A percentile compares a stretch with the other conserved stretches of the same genome.
These are phyloP conservation scores for Lutraria lutraria DNA, from an alignment of 2,888 invertebrate species.

Conservation along the genomic window DNA sequence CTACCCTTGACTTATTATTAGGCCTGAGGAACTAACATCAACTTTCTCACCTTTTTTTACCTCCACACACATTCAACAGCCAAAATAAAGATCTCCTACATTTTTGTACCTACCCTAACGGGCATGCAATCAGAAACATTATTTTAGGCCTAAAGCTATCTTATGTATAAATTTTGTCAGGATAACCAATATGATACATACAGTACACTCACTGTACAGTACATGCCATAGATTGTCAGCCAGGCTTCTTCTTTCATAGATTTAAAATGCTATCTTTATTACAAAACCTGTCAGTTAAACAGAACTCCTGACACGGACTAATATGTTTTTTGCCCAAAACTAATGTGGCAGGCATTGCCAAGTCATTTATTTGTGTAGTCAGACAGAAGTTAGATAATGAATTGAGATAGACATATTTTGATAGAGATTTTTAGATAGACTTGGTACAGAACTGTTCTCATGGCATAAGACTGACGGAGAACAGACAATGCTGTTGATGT, in stretches of 20 bases:
- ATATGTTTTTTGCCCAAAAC: constrained; percentile 38
- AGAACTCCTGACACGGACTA: constrained; percentile 32
- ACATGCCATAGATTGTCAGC: not conserved
- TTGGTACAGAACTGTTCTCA: constrained; percentile 2
- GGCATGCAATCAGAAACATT: no score
- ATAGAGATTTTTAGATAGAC: constrained; percentile 26
- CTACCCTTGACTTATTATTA: no score
- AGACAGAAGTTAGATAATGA: constrained; percentile 21
- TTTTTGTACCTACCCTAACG: no score
- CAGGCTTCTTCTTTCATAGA: constrained; percentile 12
- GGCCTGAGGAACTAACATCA: no score
- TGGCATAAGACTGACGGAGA: not conserved
- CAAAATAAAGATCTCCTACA: no score
- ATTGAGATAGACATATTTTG: constrained; percentile 24
- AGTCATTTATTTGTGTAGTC: constrained; percentile 37
- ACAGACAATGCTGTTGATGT: not conserved
- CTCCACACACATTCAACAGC: no score
- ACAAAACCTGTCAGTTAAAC: constrained; percentile 23
- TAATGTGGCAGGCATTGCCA: constrained; percentile 32
- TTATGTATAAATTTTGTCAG: not conserved
- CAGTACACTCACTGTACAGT: not conserved
- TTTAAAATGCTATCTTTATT: constrained; percentile 31
- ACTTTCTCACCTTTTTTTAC: no score
- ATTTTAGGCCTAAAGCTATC: no score
- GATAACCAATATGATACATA: not conserved